Base-by-base conservation (phyloP, 2,797 vertebrate genomes). In the Hoplostethus mediterraneus region DNA sequence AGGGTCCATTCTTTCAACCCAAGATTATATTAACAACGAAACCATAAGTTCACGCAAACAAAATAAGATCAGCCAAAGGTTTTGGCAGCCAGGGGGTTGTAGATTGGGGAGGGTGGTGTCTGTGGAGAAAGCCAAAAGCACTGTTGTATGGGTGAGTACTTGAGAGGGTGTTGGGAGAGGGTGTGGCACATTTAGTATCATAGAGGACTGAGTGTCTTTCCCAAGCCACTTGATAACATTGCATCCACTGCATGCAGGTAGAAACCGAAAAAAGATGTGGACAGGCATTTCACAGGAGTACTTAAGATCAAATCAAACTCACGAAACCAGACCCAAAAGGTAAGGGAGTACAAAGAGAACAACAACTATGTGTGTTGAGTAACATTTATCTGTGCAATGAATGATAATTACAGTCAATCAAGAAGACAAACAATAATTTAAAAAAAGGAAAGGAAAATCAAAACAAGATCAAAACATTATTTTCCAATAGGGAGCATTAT, bases 271-370 rank as follows among this genome's bases (percentile, higher is more conserved):
- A 90, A 89, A 95, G 86, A 95, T 82, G 92, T 91, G 95, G 95
- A 96, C 96, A 97, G 96, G 97, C 97, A 98, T 98, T 97, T 97
- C 96, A 98, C 97, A 98, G 96, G 96, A 98, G 95, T 92, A 97
- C 96, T 97, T 95, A 85, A 87, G 75, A 84, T 38, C 31, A 83
- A 94, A 93, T 91, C 82, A 91, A 90, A 90, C 63, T 91, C 77
- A 80, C 88, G 53, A 93, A 82, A 88, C 75, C 30, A 82, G 90
- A 61, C 68, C 74, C 70, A 79, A 77, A 86, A 86, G 21, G 71
- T 87, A 88, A 81, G 72, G 67, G 77, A 93, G 87, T 91, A 78
- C 81, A 95, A 83, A 92, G 48, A 86, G 57, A 82, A 84, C 6
- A 58, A 79, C 90, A 21, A 88, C 87, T 92, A 91, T 88, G 86